Evolutionary conservation across 2,797 vertebrate genomes (phyloP).

Genomic region (Myotis vivesi): DNA sequence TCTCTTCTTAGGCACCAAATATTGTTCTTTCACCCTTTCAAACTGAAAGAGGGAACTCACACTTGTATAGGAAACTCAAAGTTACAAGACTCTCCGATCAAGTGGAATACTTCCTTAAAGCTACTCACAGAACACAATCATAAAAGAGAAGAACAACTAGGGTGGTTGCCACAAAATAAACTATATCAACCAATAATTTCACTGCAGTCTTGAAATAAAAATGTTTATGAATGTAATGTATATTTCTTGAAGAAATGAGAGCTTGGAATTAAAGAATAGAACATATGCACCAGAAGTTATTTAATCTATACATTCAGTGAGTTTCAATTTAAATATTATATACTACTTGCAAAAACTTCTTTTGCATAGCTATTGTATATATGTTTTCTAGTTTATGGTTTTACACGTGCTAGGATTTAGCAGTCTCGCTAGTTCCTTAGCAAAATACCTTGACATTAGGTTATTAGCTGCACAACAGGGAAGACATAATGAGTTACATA

Average conservation of each 20-base stretch:
- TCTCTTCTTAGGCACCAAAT: neutral
- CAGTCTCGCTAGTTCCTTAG: neutral
- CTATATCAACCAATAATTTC: neutral
- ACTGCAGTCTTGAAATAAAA: slow-evolving; percentile 28
- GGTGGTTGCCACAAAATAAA: slow-evolving; percentile 14
- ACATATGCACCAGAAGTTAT: neutral
- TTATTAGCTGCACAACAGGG: neutral
- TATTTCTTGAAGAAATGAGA: slow-evolving; percentile 43
- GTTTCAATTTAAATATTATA: slow-evolving; percentile 57
- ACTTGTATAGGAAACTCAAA: neutral
- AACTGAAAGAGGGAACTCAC: neutral
- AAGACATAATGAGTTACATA: neutral
- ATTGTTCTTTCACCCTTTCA: neutral
- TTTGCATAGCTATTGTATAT: neutral
- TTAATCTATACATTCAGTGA: neutral
- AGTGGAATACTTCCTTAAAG: neutral
- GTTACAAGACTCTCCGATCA: slow-evolving; percentile 1
- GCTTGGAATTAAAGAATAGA: slow-evolving; percentile 43
- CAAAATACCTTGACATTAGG: neutral
- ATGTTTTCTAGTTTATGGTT: slow-evolving; percentile 24
- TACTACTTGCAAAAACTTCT: neutral
- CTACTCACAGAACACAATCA: neutral
- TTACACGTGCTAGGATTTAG: neutral
- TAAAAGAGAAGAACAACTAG: slow-evolving; percentile 38
- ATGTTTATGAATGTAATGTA: neutral